phyloP scores from a whole-genome alignment of 2,797 vertebrate species.

The Chaetophractus vellerosus region DNA sequence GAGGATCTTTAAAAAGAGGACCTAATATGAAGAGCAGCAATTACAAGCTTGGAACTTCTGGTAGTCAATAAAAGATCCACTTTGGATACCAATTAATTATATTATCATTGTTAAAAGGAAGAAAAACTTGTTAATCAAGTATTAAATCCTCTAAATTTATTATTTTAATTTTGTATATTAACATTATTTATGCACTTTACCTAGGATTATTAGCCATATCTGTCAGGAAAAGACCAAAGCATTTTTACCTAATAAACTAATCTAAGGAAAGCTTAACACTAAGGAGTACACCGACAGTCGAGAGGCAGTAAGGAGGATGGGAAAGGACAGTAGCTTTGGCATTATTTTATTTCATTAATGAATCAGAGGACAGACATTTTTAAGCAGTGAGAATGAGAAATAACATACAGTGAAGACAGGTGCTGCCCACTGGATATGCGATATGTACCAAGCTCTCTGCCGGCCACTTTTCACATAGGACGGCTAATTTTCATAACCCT shows the following conservation, averaged over 20 bases:
- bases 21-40: not conserved
- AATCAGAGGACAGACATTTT: not conserved
- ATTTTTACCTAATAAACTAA: not conserved
- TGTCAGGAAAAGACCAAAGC: not conserved
- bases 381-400: not conserved
- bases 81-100: not conserved
- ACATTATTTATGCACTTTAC: not conserved
- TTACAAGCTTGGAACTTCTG: not conserved
- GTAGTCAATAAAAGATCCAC: not conserved
- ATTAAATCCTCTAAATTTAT: conserved; percentile 9
- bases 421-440: not conserved
- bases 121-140: not conserved
- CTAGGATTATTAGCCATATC: not conserved
- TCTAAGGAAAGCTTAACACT: not conserved
- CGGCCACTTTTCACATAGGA: not conserved
- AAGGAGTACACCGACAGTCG: not conserved
- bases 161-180: not conserved
- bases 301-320: not conserved
- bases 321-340: not conserved
- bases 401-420: not conserved
- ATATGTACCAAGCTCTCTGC: not conserved
- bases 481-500: not conserved
- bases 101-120: not conserved
- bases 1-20: conserved; percentile 16
- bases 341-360: not conserved